These are phyloP conservation scores for Schizothorax lantsangensis DNA, from an alignment of 2,797 vertebrate species.

Conservation along the genomic window DNA sequence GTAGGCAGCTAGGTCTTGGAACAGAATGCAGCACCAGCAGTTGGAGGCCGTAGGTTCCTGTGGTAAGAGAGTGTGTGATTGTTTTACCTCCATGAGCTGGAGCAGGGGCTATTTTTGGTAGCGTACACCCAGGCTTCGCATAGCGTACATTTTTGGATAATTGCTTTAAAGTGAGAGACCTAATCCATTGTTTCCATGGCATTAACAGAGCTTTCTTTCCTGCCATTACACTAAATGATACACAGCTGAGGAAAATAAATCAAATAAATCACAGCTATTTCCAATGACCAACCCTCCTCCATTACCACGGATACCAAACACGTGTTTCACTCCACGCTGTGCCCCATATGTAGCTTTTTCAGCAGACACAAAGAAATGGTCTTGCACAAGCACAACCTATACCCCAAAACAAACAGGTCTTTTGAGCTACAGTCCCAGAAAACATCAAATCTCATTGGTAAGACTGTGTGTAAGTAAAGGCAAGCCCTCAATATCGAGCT, in stretches of 20 bases:
- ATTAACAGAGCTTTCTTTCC: slow-evolving; percentile 62
- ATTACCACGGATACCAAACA: slow-evolving; percentile 45
- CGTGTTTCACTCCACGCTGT: slow-evolving; percentile 35
- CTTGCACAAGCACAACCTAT: slow-evolving; percentile 24
- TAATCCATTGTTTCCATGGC: slow-evolving; percentile 67
- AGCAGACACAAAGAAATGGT: slow-evolving; percentile 29
- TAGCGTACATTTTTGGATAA: slow-evolving; percentile 66
- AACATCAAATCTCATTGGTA: slow-evolving; percentile 46
- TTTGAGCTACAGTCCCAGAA: slow-evolving; percentile 12
- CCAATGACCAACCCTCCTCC: slow-evolving; percentile 40
- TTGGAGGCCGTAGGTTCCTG: slow-evolving; percentile 11
- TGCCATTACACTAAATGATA: slow-evolving; percentile 62
- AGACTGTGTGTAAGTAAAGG: slow-evolving; percentile 45
- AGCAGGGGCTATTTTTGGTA: slow-evolving; percentile 64
- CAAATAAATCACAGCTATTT: slow-evolving; percentile 59
- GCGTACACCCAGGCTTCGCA: slow-evolving; percentile 58
- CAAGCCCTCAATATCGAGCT: slow-evolving; percentile 52
- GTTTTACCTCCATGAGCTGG: slow-evolving; percentile 49
- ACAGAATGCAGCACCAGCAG: slow-evolving; percentile 41
- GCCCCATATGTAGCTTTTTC: slow-evolving; percentile 44
- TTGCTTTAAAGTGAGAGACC: slow-evolving; percentile 63
- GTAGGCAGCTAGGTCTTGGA: slow-evolving; percentile 1
- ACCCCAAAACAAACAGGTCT: slow-evolving; percentile 31
- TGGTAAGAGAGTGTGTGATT: slow-evolving; percentile 55
- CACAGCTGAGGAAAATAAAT: slow-evolving; percentile 62